phyloP scores from a whole-genome alignment of 2,888 invertebrate species.

The Chelonus formosanus region DNA sequence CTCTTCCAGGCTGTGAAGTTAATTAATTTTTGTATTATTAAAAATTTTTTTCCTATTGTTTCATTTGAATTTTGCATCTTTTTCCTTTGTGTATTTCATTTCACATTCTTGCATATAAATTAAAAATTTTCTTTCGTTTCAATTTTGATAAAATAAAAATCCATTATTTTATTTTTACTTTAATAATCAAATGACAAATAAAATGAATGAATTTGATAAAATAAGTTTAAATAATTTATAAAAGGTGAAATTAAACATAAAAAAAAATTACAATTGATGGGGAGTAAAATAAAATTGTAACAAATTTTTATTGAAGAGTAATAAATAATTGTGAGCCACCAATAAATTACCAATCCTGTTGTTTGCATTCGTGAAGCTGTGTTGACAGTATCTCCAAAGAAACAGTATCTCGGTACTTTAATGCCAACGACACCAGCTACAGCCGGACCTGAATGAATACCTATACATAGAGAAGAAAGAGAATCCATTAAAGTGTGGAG shows the following conservation, averaged over 20 bases:
- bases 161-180: too few species aligned
- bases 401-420: constrained; percentile 85
- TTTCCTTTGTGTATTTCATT: background rate
- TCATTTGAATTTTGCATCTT: constrained; percentile 14
- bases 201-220: too few species aligned
- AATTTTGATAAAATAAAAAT: too few species aligned
- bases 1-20: constrained; percentile 70
- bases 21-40: constrained; percentile 42
- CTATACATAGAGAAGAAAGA: constrained; percentile 55
- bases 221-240: too few species aligned
- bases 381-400: constrained; percentile 92
- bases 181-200: too few species aligned
- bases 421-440: constrained; percentile 89
- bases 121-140: too few species aligned
- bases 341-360: constrained; percentile 67
- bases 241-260: too few species aligned
- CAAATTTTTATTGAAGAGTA: too few species aligned
- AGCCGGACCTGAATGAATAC: constrained; percentile 87
- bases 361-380: constrained; percentile 91
- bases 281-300: too few species aligned
- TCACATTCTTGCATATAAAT: too few species aligned
- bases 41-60: constrained; percentile 58
- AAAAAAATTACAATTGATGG: too few species aligned
- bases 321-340: too few species aligned
- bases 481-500: background rate